Evolutionary conservation across 2,888 invertebrate species (phyloP), one percentile per base, ranked within the genome.

Genomic region (Rhagonycha lutea): DNA sequence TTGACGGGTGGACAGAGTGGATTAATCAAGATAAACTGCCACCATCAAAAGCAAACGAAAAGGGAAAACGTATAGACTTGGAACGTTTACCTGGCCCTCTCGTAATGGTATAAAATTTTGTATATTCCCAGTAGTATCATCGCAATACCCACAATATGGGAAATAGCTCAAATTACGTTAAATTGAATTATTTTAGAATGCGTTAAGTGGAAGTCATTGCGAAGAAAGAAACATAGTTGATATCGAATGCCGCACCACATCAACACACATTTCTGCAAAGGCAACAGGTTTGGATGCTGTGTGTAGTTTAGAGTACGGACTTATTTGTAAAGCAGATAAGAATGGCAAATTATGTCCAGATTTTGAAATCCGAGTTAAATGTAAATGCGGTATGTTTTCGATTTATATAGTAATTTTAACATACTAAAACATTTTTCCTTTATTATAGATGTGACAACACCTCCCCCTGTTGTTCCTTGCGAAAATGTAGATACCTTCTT

Each of bases 321-420:
- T 96, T 0, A 86, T 92, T 5, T 96, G 96, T 84, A 88, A 86
- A 72, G 87, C 88, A 3, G 80, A 83, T 26, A 79, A 73, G 14
- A 83, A 83, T 73, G 81, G 82, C 4, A 77, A 80, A 69, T 83
- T 87, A 1, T 97, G 97, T 82, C 90, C 92, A 1, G 96, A 97
- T 88, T 96, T 96, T 84, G 96, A 97, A 88, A 92, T 96, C 69
- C 90, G 94, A 29, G 93, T 96, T 1, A 89, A 91, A 61, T 96
- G 96, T 84, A 86, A 89, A 72, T 94, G 94, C 84, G 87, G 86
- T 86, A 82, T 81, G 80, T 76, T 61, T 14, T 28, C 14, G 7
- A 47, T 10, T n/a, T 10, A 23, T 8, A 5, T 23, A 9, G 29
- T 62, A 18, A 69, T 73, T 68, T 14, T 18, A 14, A 18, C 12